These are phyloP conservation scores for Megaptera novaeangliae DNA, from an alignment of 2,113 vertebrate genomes.

Conservation along the genomic window DNA sequence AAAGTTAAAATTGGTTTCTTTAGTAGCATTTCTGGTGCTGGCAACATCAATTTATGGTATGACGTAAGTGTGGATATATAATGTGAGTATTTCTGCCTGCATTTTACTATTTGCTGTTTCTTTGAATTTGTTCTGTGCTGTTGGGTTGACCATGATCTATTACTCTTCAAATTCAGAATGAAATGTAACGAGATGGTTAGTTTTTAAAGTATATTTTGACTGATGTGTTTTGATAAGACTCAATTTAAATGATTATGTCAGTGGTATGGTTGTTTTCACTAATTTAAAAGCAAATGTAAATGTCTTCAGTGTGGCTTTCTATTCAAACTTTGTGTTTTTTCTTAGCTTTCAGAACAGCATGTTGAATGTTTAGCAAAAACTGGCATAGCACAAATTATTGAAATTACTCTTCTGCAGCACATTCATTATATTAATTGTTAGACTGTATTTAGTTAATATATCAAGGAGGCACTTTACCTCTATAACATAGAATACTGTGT, in stretches of 20 bases:
- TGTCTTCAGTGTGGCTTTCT: neutral
- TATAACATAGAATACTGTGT: neutral
- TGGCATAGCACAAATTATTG: neutral
- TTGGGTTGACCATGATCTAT: neutral
- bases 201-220: slow-evolving; percentile 31
- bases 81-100: neutral
- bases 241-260: neutral
- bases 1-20: slow-evolving; percentile 11
- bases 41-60: neutral
- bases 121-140: neutral
- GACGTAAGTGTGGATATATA: neutral
- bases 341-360: neutral
- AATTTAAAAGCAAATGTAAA: neutral
- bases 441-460: neutral
- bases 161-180: slow-evolving; percentile 2
- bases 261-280: neutral
- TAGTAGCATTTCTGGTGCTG: neutral
- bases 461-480: neutral
- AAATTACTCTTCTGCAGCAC: neutral
- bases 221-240: neutral
- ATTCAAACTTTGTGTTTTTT: neutral
- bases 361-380: slow-evolving; percentile 10
- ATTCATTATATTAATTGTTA: neutral
- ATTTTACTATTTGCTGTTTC: neutral
- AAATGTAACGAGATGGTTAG: neutral